Evolutionary conservation across 2,113 vertebrate genomes (phyloP), one percentile per base, ranked within the genome.

Genomic region (Rhynchopsitta pachyrhyncha): DNA sequence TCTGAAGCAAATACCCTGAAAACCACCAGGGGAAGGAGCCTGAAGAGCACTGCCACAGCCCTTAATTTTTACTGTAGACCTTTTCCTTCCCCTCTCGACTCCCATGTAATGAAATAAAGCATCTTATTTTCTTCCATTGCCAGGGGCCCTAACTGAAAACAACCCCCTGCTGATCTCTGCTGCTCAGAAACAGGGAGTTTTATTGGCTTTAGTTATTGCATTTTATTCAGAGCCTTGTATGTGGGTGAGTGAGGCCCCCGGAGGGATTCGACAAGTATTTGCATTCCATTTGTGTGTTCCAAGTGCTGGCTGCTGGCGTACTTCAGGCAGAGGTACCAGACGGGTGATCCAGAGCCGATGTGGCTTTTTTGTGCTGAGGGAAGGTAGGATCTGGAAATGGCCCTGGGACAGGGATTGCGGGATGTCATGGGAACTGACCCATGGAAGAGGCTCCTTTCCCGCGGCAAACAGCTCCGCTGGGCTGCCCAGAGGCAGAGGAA

Each of bases 201-300:
- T 97, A 96, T 97, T 97, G 95, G 94, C 93, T 97, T 95, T 96
- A 94, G 86, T 97, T 96, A 97, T 95, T 97, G 95, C 91, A 60
- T 97, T 97, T 97, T 93, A 96, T 95, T 95, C 95, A 77, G 94
- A 90, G 91, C 90, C 90, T 90, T 94, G 90, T 96, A 86, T 82
- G 93, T 94, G 92, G 94, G 93, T 95, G 92, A 95, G 86, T 50
- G 96, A 94, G 90, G 96, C 93, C 91, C 93, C 92, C 12, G 71
- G 87, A 91, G 95, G 95, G 82, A 95, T 79, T 88, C 17, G 14
- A 47, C 68, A 13, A 88, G 93, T 67, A 82, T 96, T 95, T 92
- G 96, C 93, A 95, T 96, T 96, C 92, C 90, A 13, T 85, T 94
- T 96, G 93, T 82, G 96, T 87, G 82, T 90, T 92, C 70, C 1